phyloP scores from a whole-genome alignment of 2,888 invertebrate species.

The Blastobasis lacticolella region DNA sequence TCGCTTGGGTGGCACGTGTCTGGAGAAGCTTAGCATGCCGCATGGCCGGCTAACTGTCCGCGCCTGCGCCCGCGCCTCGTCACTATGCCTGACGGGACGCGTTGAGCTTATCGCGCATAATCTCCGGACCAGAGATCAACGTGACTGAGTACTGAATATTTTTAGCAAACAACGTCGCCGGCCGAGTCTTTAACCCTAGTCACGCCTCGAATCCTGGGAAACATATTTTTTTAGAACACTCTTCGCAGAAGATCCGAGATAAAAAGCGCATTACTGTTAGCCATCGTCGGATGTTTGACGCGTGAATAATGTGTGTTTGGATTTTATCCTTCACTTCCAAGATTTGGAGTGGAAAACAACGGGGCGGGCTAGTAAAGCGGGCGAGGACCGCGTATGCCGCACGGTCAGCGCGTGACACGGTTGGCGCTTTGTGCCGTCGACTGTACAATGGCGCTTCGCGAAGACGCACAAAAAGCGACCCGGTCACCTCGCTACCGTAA shows the following conservation, averaged over 20 bases:
- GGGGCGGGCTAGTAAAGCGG: background rate
- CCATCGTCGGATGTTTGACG: constrained; percentile 10
- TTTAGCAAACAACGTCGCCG: constrained; percentile 29
- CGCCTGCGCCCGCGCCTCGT: constrained; percentile 26
- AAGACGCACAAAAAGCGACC: constrained; percentile 37
- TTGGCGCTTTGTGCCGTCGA: too few relatives aligned
- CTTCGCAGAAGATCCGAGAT: constrained; percentile 34
- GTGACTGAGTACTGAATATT: constrained; percentile 40
- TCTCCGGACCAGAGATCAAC: constrained; percentile 25
- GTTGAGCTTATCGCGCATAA: constrained; percentile 20
- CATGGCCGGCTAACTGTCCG: constrained; percentile 33
- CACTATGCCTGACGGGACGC: constrained; percentile 36
- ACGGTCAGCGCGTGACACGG: too few relatives aligned
- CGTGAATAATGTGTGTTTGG: constrained; percentile 5
- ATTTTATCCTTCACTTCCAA: constrained; percentile 13
- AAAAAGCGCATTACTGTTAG: constrained; percentile 22
- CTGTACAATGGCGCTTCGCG: too few relatives aligned
- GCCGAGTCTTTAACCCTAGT: constrained; percentile 41
- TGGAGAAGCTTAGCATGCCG: constrained; percentile 16
- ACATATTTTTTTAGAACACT: constrained; percentile 28
- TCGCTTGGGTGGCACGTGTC: constrained; percentile 4
- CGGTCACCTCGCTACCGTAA: constrained; percentile 43
- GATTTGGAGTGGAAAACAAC: constrained; percentile 9
- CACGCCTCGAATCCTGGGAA: constrained; percentile 46
- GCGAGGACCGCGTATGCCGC: too few relatives aligned